Base-by-base conservation (phyloP, 2,113 vertebrate species). In the Stigmatopora nigra region DNA sequence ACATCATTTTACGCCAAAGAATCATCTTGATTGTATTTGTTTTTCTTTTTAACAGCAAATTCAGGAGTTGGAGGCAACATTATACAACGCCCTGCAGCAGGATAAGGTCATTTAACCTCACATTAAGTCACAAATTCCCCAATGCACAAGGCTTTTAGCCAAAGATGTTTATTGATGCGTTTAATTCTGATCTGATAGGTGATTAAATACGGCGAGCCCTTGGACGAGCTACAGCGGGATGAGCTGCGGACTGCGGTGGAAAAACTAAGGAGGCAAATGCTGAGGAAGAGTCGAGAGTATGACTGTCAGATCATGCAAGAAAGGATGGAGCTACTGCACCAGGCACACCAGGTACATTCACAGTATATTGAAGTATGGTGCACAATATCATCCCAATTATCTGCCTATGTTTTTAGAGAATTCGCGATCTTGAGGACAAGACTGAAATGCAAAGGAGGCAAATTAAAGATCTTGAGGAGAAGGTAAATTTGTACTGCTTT, bases 381-480 rank as follows among this genome's bases (percentile, higher is more conserved):
- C 12, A 14, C 20, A 57, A 15, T 14, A 25, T 14, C 15, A 57
- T 20, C 52, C 36, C 13, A 38, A 59, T 57, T 14, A 6, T 13
- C 12, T 58, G 25, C n/a, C 12, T 9, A 49, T 67, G 3, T 82
- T 85, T 88, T 55, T 88, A 99, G 97, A 94, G 97, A 88, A 99
- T 99, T 60, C 92, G 97, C 81, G 97, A 99, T 73, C 93, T 99
- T 79, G 97, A 99, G 84, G 94, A 96, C 85, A 99, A 99, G 89
- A 99, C 97, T 69, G 97, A 99, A 73, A 95, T 97, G 80, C 97
- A 99, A 79, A 96, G 95, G 86, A 94, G 96, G 88, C 97, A 99
- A 82, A 99, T 99, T 83, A 98, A 99, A 85, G 97, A 99, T 84
- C 89, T 99, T 73, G 97, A 99, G 82, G 97, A 99, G 89, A 99